Base-by-base conservation (phyloP, 2,888 invertebrate genomes). In the Sussaba pulchella region DNA sequence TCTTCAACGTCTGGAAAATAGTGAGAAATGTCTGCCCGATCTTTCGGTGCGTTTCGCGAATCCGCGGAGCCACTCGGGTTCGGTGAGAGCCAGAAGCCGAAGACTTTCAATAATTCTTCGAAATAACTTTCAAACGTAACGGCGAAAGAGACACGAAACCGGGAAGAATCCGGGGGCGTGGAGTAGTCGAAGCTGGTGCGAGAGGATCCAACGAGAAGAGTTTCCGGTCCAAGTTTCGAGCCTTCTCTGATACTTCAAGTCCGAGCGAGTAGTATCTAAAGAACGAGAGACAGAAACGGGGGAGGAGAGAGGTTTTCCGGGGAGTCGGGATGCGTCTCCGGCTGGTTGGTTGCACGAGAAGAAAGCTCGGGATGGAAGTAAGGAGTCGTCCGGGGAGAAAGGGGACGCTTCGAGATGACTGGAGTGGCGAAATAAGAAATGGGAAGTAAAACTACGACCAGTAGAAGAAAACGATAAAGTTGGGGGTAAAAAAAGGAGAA, bases 91-190 rank as follows among this genome's bases (percentile, higher is more conserved):
- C 74, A 70, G 63, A 63, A 78, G 67, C 81, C 85, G 82, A 85
- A 87, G 88, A 88, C 87, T 88, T 89, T 88, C 88, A 86, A 89
- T 89, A 88, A 89, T 89, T 89, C 89, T 88, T 87, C 84, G 84
- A 84, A 89, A 88, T 89, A 89, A 89, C 87, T 89, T 88, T 84
- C 86, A 86, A 85, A 83, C 77, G 73, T 74, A 81, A 72, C 73
- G 79, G 82, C 82, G 76, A 81, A 81, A 83, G 79, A 75, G 66
- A 39, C 41, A 54, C 59, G 54, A 61, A n/a, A n/a, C n/a, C 66
- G 59, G 59, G 45, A 45, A 54, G 66, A 54, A n/a, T 17, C n/a
- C n/a, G n/a, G n/a, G 64, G 54, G 43, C 19, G 43, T 19, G 36
- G 39, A 12, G 39, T 24, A 19, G 14, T 52, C 24, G 31, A 24